Evolutionary conservation across 2,797 vertebrate species (phyloP).

Genomic region (Tenualosa ilisha): DNA sequence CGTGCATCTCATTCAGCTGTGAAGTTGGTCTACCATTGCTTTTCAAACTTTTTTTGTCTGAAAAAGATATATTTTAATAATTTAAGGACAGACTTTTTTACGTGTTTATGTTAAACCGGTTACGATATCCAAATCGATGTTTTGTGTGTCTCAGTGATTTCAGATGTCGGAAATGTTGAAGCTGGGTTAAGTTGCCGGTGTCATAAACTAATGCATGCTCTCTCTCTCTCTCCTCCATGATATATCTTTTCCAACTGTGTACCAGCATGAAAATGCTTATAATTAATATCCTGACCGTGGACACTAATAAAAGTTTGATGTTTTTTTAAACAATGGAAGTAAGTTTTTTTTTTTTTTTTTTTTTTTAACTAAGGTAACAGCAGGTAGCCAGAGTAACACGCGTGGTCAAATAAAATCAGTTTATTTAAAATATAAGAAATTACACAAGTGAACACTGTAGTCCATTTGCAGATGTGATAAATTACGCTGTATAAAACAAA

Average conservation of each 20-base stretch:
- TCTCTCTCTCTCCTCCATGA: slow-evolving; percentile 50
- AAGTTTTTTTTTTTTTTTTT: slow-evolving; percentile 13
- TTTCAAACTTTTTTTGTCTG: slow-evolving; percentile 48
- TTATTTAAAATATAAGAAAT: slow-evolving; percentile 13
- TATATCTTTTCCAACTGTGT: slow-evolving; percentile 61
- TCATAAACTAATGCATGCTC: slow-evolving; percentile 71
- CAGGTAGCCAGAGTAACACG: not conserved
- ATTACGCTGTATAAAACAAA: not conserved
- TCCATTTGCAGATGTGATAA: not conserved
- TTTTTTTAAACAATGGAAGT: slow-evolving; percentile 60
- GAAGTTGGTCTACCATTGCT: slow-evolving; percentile 14
- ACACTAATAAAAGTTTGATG: slow-evolving; percentile 78
- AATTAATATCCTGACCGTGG: slow-evolving; percentile 62
- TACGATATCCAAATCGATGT: slow-evolving; percentile 41
- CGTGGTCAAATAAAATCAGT: not conserved
- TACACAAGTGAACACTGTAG: slow-evolving; percentile 12
- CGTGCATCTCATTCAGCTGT: slow-evolving; percentile 4
- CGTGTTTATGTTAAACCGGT: slow-evolving; percentile 54
- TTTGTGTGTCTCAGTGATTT: slow-evolving; percentile 48
- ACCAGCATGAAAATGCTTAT: slow-evolving; percentile 75
- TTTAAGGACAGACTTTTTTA: slow-evolving; percentile 74
- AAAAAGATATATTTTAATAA: slow-evolving; percentile 74
- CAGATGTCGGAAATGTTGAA: slow-evolving; percentile 54
- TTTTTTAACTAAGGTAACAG: not conserved
- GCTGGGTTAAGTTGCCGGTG: slow-evolving; percentile 52